phyloP scores from a whole-genome alignment of 2,888 invertebrate genomes.

The Eupithecia centaureata region DNA sequence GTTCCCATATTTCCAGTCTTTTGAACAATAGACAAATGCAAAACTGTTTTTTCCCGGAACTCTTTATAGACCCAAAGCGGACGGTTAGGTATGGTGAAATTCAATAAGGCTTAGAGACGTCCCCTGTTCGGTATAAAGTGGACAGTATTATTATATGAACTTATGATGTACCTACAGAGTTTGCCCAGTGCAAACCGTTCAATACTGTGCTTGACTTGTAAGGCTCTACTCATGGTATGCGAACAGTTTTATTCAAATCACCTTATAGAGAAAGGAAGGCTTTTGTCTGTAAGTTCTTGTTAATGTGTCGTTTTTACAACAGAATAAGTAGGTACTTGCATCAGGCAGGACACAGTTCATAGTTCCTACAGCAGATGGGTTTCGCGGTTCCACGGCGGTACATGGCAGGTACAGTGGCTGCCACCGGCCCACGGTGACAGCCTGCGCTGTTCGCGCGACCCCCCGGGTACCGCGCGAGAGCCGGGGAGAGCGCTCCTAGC shows the following conservation, averaged over 20 bases:
- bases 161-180: constrained; percentile 48
- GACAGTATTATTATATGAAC: constrained; percentile 40
- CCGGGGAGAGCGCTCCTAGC: no score
- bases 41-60: background rate
- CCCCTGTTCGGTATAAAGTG: constrained; percentile 21
- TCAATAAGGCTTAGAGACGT: constrained; percentile 52
- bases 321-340: background rate
- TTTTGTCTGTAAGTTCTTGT: background rate
- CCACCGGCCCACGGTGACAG: no score
- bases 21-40: background rate
- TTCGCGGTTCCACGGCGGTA: no score
- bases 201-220: background rate
- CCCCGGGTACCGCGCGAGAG: no score
- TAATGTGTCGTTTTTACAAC: background rate
- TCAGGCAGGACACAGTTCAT: background rate
- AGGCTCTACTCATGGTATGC: background rate
- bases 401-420: no score
- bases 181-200: constrained; percentile 52
- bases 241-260: background rate
- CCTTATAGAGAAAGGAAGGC: background rate
- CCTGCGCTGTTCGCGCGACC: no score
- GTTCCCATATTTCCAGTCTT: background rate
- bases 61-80: background rate
- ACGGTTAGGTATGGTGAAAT: constrained; percentile 39
- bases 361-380: no score